These are phyloP conservation scores for Cephus cinctus DNA, from an alignment of 1,140 invertebrate species.

Conservation along the genomic window DNA sequence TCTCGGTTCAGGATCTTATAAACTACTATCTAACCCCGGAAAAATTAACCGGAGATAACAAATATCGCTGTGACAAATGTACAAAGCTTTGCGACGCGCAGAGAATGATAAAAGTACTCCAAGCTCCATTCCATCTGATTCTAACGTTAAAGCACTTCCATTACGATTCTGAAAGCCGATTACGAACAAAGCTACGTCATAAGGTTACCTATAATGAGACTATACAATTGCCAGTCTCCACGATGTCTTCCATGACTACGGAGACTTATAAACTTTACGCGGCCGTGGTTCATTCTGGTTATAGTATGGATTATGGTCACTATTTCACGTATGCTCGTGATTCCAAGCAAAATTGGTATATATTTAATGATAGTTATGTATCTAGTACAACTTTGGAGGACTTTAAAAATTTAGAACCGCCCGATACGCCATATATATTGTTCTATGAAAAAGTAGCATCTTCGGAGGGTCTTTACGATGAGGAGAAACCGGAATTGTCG, in stretches of 20 bases:
- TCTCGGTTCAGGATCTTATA: constrained; percentile 69
- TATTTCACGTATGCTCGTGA: constrained; percentile 82
- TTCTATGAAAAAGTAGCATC: constrained; percentile 62
- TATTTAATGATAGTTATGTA: constrained; percentile 78
- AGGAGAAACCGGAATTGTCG: constrained; percentile 40
- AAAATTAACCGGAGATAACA: constrained; percentile 75
- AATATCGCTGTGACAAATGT: constrained; percentile 79
- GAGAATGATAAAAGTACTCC: constrained; percentile 68
- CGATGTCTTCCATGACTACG: constrained; percentile 36
- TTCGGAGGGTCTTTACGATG: constrained; percentile 27
- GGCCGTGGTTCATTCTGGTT: constrained; percentile 80
- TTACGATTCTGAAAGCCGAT: constrained; percentile 69
- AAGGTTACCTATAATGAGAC: constrained; percentile 65
- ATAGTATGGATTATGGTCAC: constrained; percentile 80
- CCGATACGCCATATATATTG: constrained; percentile 80
- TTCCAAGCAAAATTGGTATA: constrained; percentile 69
- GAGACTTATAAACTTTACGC: constrained; percentile 72
- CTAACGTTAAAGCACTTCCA: constrained; percentile 80
- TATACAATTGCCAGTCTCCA: constrained; percentile 56
- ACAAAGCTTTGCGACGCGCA: constrained; percentile 73
- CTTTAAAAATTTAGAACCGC: constrained; percentile 65
- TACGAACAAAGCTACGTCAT: constrained; percentile 72
- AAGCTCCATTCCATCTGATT: constrained; percentile 74
- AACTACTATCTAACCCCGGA: constrained; percentile 77
- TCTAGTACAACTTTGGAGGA: constrained; percentile 61